phyloP scores from a whole-genome alignment of 2,113 vertebrate species.

The Fregetta grallaria region DNA sequence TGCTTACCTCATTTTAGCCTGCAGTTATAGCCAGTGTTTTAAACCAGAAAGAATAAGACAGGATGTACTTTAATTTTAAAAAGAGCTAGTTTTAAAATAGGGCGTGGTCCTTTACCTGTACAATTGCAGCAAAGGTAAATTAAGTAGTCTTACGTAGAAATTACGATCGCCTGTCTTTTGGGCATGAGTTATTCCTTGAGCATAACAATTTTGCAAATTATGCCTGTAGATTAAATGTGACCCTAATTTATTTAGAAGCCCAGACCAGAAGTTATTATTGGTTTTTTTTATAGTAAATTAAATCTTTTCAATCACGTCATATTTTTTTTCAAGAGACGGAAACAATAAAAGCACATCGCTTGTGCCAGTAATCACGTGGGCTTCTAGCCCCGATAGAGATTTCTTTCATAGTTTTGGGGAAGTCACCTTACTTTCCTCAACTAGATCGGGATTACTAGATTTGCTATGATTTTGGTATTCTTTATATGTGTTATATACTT shows the following conservation, averaged over 20 bases:
- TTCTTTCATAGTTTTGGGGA: background rate
- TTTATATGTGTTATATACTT: background rate
- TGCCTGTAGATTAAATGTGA: background rate
- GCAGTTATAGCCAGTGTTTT: background rate
- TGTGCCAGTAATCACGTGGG: background rate
- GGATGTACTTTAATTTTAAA: background rate
- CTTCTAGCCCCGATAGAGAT: rapidly evolving
- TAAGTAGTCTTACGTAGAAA: background rate
- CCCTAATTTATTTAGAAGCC: background rate
- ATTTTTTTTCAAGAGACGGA: background rate
- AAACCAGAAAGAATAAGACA: background rate
- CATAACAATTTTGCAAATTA: background rate
- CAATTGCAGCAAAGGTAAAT: too few relatives aligned
- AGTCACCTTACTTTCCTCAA: background rate
- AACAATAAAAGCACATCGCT: background rate
- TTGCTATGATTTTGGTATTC: background rate
- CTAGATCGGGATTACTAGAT: background rate
- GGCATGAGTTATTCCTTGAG: background rate
- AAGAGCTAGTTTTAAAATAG: background rate
- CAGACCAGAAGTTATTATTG: background rate
- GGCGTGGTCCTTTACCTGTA: background rate
- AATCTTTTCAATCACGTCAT: rapidly evolving
- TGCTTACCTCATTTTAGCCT: background rate
- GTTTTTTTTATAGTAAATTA: background rate
- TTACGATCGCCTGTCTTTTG: rapidly evolving